These are phyloP conservation scores for Prinia subflava DNA, from an alignment of 2,113 vertebrate species.

Conservation along the genomic window DNA sequence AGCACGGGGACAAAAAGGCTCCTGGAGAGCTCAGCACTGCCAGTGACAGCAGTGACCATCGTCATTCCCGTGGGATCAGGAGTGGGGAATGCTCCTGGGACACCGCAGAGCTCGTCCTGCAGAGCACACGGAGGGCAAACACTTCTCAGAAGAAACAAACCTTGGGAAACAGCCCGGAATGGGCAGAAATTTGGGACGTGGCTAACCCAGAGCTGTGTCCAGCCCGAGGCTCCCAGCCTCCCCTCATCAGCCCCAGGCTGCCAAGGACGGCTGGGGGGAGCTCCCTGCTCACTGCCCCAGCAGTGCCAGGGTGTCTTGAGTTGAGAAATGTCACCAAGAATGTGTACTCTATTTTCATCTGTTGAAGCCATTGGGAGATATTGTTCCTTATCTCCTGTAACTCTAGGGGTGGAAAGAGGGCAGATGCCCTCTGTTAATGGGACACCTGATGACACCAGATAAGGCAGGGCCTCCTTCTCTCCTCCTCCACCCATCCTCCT, in stretches of 20 bases:
- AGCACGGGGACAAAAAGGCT: not conserved
- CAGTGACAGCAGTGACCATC: not conserved
- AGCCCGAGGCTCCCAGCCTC: not conserved
- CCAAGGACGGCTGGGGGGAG: not conserved
- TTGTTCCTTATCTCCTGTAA: too few relatives aligned
- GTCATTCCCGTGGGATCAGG: not conserved
- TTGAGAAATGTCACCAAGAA: too few relatives aligned
- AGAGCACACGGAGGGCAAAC: not conserved
- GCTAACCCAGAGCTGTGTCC: not conserved
- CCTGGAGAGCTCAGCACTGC: not conserved
- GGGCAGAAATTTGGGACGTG: not conserved
- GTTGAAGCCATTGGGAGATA: too few relatives aligned
- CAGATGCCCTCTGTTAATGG: too few relatives aligned
- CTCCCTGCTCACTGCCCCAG: not conserved
- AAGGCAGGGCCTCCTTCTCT: too few relatives aligned
- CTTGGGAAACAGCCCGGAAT: accelerated
- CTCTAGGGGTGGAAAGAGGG: too few relatives aligned
- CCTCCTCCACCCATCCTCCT: too few relatives aligned
- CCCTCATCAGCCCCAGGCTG: accelerated
- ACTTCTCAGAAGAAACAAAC: not conserved
- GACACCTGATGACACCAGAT: too few relatives aligned
- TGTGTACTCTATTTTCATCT: too few relatives aligned
- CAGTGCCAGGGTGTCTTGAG: too few relatives aligned
- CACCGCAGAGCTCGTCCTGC: accelerated
- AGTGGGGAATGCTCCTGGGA: not conserved